phyloP scores from a whole-genome alignment of 30 jellyfish, hydroid and myxozoan genomes.

The Hydra vulgaris region DNA sequence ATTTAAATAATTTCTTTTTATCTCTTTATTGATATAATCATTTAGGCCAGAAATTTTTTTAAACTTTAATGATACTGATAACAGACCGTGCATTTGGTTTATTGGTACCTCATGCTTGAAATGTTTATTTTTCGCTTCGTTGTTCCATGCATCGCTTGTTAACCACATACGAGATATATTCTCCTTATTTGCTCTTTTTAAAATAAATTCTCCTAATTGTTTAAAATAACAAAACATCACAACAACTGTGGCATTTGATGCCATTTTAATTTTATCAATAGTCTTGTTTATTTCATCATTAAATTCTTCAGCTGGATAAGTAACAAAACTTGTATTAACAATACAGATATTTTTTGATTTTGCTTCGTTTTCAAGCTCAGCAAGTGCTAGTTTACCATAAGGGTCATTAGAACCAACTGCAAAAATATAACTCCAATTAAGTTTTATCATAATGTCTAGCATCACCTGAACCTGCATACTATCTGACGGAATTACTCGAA shows the following conservation, averaged over 20 bases:
- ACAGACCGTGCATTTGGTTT: constrained; percentile 28
- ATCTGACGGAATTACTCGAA: constrained; percentile 82
- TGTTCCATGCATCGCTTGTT: constrained; percentile 84
- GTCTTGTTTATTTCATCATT: constrained; percentile 28
- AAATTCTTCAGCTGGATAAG: constrained; percentile 38
- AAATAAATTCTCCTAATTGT: constrained; percentile 46
- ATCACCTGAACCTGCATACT: constrained; percentile 58
- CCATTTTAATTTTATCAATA: constrained; percentile 23
- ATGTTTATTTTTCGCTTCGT: constrained; percentile 19
- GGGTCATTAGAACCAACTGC: constrained; percentile 85
- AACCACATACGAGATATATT: constrained; percentile 60
- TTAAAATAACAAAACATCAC: constrained; percentile 51
- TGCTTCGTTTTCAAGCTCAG: constrained; percentile 59
- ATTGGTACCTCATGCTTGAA: too few species aligned
- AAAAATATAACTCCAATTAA: constrained; percentile 62
- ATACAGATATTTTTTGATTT: constrained; percentile 49
- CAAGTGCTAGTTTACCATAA: constrained; percentile 69
- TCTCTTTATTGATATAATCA: constrained; percentile 22
- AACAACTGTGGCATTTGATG: constrained; percentile 53
- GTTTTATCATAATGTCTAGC: constrained; percentile 55
- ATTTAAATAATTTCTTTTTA: constrained; percentile 30
- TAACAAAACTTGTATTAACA: constrained; percentile 53
- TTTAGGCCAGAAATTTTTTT: constrained; percentile 34
- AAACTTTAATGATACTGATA: constrained; percentile 47
- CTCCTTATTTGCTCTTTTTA: constrained; percentile 46